Conservation (phyloP, 2,888 invertebrate species). For the Cremastinae sp. region DNA sequence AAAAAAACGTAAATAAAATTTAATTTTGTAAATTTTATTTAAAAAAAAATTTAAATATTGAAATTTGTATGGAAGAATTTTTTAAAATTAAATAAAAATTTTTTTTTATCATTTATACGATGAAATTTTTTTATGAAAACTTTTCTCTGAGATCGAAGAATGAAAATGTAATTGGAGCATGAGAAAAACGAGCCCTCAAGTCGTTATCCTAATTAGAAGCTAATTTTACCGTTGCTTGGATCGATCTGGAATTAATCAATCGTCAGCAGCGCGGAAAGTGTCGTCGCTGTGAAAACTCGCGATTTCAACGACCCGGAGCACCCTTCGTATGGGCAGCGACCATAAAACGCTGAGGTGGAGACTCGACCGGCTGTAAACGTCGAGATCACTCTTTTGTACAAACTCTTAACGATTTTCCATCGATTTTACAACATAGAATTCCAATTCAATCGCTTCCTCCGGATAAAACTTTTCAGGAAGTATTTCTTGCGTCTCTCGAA, state of each 20-base stretch:
- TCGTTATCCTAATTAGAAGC: slow-evolving; percentile 39
- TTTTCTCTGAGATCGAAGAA: no score
- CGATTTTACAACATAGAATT: not conserved
- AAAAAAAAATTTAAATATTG: no score
- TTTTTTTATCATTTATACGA: no score
- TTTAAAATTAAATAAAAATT: no score
- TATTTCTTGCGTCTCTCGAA: not conserved
- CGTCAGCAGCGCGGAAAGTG: slow-evolving; percentile 34
- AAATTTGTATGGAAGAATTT: no score
- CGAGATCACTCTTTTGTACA: not conserved
- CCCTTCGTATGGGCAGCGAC: slow-evolving; percentile 23
- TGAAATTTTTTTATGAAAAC: not conserved
- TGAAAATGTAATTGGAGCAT: no score
- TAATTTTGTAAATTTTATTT: no score
- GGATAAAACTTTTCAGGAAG: slow-evolving; percentile 15
- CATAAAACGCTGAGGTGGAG: slow-evolving; percentile 38
- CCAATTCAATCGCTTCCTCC: slow-evolving; percentile 14
- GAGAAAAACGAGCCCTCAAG: not conserved
- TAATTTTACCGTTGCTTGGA: slow-evolving; percentile 47
- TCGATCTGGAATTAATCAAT: slow-evolving; percentile 3
- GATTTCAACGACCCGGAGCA: slow-evolving; percentile 19
- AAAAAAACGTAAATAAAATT: slow-evolving; percentile 7
- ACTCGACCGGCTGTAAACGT: slow-evolving; percentile 27
- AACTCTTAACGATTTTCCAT: slow-evolving; percentile 1
- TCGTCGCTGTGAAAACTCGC: slow-evolving; percentile 35